Evolutionary conservation across 2,797 vertebrate species (phyloP), one percentile per base, ranked within the genome.

Genomic region (Semotilus atromaculatus): DNA sequence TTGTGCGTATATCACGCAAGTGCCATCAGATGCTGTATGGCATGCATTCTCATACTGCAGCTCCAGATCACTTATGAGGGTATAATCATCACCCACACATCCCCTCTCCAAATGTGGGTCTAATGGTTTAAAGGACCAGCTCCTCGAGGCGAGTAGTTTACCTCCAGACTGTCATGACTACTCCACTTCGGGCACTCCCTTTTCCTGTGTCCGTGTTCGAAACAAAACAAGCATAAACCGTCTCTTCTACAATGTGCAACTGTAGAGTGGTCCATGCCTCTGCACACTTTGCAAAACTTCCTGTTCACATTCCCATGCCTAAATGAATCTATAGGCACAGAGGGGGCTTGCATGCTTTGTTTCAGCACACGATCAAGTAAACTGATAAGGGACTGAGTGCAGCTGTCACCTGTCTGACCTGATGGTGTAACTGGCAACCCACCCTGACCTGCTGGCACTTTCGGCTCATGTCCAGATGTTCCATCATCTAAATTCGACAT

Each of bases 81-180:
- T 16, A 43, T 8, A 4, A 70, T 70, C 21, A 2, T 70, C 36
- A 70, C 36, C 36, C 67, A 70, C 36, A 70, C 21, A 70, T 38
- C 11, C 67, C 36, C 67, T 70, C 36, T 40, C 21, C 67, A 14
- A 40, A 70, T n/a, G 21, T 40, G 21, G 36, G 36, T 70, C 67
- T 70, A 21, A 43, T 70, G 36, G 67, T 70, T 70, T 70, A 70
- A 70, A 36, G 67, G 21, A 40, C 67, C 67, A 70, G 36, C 8
- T 38, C 34, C 67, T n/a, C 13, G 10, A 40, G 67, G 10, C 0
- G 21, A n/a, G 10, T 70, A 38, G 36, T n/a, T 70, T 2, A 40
- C 21, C 67, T 70, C 68, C 7, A 38, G 36, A 38, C 36, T 38
- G 36, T 38, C 36, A 38, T 36, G 36, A 36, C 36, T 36, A 36